phyloP scores from a whole-genome alignment of 2,888 invertebrate genomes.

The Caenorhabditis sinica region DNA sequence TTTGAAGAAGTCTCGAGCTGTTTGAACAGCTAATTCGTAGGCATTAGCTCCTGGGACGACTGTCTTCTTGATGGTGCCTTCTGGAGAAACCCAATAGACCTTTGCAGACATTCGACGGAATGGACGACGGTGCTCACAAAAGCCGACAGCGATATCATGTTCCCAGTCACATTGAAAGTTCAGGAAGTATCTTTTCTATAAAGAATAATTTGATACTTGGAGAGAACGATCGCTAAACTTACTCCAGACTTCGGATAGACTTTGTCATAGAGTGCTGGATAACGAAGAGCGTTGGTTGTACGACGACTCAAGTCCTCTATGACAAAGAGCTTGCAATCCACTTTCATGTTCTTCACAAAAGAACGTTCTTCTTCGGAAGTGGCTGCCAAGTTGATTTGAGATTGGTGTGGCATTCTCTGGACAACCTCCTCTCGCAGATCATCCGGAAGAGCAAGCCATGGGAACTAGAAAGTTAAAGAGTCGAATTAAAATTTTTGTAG shows the following conservation, averaged over 20 bases:
- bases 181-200: conserved; percentile 41
- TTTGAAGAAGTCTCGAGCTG: conserved; percentile 35
- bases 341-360: conserved; percentile 29
- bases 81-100: conserved; percentile 44
- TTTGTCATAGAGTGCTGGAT: conserved; percentile 38
- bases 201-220: neutral
- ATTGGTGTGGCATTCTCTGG: conserved; percentile 43
- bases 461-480: conserved; percentile 12
- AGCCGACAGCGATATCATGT: conserved; percentile 46
- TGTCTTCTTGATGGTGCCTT: conserved; percentile 40
- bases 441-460: conserved; percentile 27
- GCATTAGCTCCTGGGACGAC: conserved; percentile 14
- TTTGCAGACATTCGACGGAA: conserved; percentile 15
- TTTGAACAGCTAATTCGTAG: conserved; percentile 34
- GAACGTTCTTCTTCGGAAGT: conserved; percentile 43
- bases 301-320: conserved; percentile 46
- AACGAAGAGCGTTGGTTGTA: conserved; percentile 23
- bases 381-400: conserved; percentile 29
- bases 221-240: neutral
- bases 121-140: conserved; percentile 49
- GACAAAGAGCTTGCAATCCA: conserved; percentile 43
- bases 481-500: neutral
- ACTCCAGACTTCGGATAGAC: conserved; percentile 25
- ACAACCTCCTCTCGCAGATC: conserved; percentile 23
- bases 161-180: conserved; percentile 53